Base-by-base conservation (phyloP, 1,140 invertebrate genomes). In the Platyscapa corneri region DNA sequence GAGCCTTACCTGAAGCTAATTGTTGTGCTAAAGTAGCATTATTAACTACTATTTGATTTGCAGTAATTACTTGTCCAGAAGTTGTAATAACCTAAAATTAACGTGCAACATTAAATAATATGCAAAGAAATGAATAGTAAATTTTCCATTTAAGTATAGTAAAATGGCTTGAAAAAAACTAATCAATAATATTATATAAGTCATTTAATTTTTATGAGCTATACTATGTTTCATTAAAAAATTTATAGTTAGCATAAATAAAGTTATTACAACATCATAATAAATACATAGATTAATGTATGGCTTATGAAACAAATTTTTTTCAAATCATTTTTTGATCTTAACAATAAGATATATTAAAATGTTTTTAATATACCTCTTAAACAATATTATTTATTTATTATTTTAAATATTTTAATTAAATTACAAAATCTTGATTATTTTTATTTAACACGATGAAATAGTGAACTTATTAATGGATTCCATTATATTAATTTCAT, bases 11-110 rank as follows among this genome's bases (percentile, higher is more conserved):
- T 37, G 95, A 94, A 0, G 96, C 96, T 64, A 97, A 93, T 89
- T 97, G 96, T 90, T 97, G 96, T 1, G 95, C 96, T 27, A 97
- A 91, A 70, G 94, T 95, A 0, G 95, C 95, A 91, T 96, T 96
- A 84, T 96, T 97, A 27, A 97, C 95, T 30, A 97, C 95, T 75
- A 97, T 95, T 92, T 97, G 96, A 91, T 94, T 95, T 12, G 93
- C 88, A 74, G 79, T 79, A 30, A 94, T 87, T 1, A 93, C 88
- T 86, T 94, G 90, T 5, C 90, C 90, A 72, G 91, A 88, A 1
- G 92, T 78, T 56, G 92, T 93, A 77, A 95, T 90, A n/a, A 95
- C 91, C 94, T 95, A 82, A 64, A 86, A 49, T 42, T 82, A 72
- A 49, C 56, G 3, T 14, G 16, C 46, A 72, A 77, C 27, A 82